Evolutionary conservation across 2,797 vertebrate genomes (phyloP).

Genomic region (Tragopan temminckii): DNA sequence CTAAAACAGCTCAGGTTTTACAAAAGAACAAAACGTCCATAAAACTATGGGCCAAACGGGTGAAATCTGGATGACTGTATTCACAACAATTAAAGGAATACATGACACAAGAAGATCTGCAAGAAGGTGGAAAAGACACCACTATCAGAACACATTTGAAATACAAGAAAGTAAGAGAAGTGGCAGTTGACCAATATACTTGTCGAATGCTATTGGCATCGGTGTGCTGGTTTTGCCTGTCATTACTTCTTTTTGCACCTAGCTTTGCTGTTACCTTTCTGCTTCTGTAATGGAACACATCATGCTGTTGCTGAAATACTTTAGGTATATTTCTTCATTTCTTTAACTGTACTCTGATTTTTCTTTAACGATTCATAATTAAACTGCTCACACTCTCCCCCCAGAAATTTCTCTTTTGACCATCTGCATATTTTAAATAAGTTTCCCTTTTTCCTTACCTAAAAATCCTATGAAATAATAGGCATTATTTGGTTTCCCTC

Average conservation of each 20-base stretch:
- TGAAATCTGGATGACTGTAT: not conserved
- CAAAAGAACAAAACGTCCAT: not conserved
- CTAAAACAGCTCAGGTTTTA: not conserved
- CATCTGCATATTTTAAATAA: not conserved
- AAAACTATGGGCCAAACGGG: not conserved
- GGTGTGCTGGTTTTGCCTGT: not conserved
- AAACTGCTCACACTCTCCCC: not conserved
- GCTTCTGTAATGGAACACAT: not conserved
- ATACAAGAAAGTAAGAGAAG: not conserved
- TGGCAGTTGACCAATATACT: not conserved
- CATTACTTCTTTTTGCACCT: not conserved
- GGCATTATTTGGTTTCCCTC: constrained; percentile 92
- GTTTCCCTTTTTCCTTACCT: constrained; percentile 82
- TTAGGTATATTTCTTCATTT: not conserved
- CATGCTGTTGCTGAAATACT: not conserved
- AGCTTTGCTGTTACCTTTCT: not conserved
- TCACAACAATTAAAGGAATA: not conserved
- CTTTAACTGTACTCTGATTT: not conserved
- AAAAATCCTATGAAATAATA: constrained; percentile 93
- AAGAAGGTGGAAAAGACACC: not conserved
- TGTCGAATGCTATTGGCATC: not conserved
- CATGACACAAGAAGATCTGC: not conserved
- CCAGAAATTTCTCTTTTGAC: not conserved
- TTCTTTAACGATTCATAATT: not conserved
- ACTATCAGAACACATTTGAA: not conserved